These are phyloP conservation scores for Caranx ignobilis DNA, from an alignment of 2,113 vertebrate genomes.

Conservation along the genomic window DNA sequence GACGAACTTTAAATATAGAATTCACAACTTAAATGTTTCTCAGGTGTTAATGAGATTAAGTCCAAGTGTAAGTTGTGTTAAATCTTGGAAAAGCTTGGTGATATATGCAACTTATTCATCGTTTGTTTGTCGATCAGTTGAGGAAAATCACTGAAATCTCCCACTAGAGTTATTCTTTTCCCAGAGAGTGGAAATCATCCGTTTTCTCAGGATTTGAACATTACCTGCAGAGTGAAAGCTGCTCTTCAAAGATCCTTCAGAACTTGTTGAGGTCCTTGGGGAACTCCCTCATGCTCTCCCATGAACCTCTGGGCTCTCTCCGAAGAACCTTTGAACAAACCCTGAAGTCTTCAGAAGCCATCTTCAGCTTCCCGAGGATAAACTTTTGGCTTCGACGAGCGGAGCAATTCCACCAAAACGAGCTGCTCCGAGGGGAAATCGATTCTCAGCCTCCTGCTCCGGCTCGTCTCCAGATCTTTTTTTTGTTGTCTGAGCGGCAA, in stretches of 20 bases:
- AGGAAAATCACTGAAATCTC: too few relatives aligned
- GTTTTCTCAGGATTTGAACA: neutral
- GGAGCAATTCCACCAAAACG: conserved; percentile 7
- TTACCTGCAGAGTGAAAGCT: neutral
- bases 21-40: neutral
- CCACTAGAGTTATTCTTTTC: neutral
- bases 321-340: conserved; percentile 19
- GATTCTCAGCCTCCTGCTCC: conserved; percentile 22
- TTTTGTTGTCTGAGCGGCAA: neutral
- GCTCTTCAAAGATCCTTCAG: neutral
- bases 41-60: too few relatives aligned
- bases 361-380: neutral
- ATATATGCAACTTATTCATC: too few relatives aligned
- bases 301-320: conserved; percentile 3
- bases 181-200: neutral
- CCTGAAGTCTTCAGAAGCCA: conserved; percentile 15
- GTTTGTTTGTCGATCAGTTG: too few relatives aligned
- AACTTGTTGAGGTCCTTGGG: conserved; percentile 28
- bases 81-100: too few relatives aligned
- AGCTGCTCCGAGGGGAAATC: conserved; percentile 30
- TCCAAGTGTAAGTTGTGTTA: too few relatives aligned
- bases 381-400: conserved; percentile 11
- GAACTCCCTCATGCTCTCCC: conserved; percentile 4
- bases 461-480: conserved; percentile 17
- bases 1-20: conserved; percentile 3